phyloP scores from a whole-genome alignment of 2,113 vertebrate genomes.

The Tetrax tetrax region DNA sequence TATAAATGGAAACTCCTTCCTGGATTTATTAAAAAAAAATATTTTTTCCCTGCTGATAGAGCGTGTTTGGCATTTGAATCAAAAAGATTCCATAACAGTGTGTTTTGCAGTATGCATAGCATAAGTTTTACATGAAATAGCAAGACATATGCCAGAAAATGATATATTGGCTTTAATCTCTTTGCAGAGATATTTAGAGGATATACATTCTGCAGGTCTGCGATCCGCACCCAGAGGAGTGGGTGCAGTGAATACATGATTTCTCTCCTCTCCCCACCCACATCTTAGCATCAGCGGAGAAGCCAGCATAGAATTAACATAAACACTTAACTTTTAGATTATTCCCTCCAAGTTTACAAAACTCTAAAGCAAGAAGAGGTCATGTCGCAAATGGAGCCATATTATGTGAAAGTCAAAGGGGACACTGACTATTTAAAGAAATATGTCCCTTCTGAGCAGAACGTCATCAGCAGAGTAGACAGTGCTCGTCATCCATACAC shows the following conservation, averaged over 20 bases:
- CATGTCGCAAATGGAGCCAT: not conserved
- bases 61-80: not conserved
- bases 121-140: slow-evolving; percentile 43
- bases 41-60: not conserved
- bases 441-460: not conserved
- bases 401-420: not conserved
- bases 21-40: not conserved
- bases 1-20: not conserved
- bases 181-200: slow-evolving; percentile 58
- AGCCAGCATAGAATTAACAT: slow-evolving; percentile 56
- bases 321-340: slow-evolving; percentile 48
- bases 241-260: slow-evolving; percentile 61
- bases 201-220: slow-evolving; percentile 55
- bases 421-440: slow-evolving; percentile 13
- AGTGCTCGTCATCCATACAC: not conserved
- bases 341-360: slow-evolving; percentile 46
- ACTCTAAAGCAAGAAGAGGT: slow-evolving; percentile 27
- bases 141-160: slow-evolving; percentile 49
- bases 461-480: not conserved
- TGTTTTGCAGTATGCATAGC: slow-evolving; percentile 14
- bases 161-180: slow-evolving; percentile 18
- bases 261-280: slow-evolving; percentile 63
- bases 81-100: slow-evolving; percentile 12
- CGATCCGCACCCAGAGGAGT: slow-evolving; percentile 51
- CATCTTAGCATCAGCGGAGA: slow-evolving; percentile 34